Evolutionary conservation across 2,888 invertebrate genomes (phyloP).

Genomic region (Heteromurus nitidus): DNA sequence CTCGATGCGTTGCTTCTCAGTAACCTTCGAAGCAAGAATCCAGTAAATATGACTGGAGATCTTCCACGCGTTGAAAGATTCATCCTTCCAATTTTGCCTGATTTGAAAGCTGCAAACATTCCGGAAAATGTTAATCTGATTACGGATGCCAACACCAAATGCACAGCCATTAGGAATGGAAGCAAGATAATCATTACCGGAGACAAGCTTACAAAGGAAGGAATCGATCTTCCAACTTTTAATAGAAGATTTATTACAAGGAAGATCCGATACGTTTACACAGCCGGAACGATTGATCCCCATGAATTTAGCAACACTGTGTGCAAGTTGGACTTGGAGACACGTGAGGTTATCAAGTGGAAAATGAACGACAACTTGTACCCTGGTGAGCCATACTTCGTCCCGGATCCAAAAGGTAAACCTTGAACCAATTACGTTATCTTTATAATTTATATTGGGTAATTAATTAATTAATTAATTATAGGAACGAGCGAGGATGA

Average conservation of each 20-base stretch:
- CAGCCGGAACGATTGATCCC: conserved; percentile 75
- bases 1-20: conserved; percentile 75
- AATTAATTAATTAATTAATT: too few relatives aligned
- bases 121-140: conserved; percentile 58
- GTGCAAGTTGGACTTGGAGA: conserved; percentile 52
- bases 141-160: conserved; percentile 73
- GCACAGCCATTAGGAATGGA: conserved; percentile 75
- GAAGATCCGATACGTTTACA: conserved; percentile 77
- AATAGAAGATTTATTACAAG: conserved; percentile 75
- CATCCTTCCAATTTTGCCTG: conserved; percentile 64
- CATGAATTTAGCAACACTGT: conserved; percentile 63
- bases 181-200: conserved; percentile 74
- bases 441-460: too few relatives aligned
- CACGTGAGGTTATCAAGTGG: conserved; percentile 40
- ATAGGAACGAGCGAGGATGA: conserved; percentile 51
- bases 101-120: conserved; percentile 57
- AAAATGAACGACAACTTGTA: neutral
- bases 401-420: conserved; percentile 47
- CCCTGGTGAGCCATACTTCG: conserved; percentile 37
- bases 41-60: conserved; percentile 44
- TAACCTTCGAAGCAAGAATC: conserved; percentile 74
- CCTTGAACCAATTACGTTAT: too few relatives aligned
- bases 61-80: conserved; percentile 65
- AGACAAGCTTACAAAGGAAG: conserved; percentile 71
- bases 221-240: conserved; percentile 77